phyloP scores from a whole-genome alignment of 1,140 invertebrate genomes.

The Neodiprion virginianus region DNA sequence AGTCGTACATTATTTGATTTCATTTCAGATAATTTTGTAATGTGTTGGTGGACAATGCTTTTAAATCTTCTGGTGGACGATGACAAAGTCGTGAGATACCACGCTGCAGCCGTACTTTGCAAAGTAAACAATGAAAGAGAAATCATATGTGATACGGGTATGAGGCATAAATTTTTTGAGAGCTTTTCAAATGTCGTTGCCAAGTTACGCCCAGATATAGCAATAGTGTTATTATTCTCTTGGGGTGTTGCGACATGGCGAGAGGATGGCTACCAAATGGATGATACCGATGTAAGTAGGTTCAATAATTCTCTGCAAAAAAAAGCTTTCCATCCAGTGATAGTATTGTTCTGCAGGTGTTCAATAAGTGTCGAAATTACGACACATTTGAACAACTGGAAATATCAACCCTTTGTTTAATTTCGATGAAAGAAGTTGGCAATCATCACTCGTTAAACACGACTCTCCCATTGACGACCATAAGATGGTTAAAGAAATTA shows the following conservation, averaged over 20 bases:
- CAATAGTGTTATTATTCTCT: constrained; percentile 38
- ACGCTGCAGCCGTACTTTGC: constrained; percentile 33
- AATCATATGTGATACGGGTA: constrained; percentile 27
- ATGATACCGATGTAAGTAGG: constrained; percentile 47
- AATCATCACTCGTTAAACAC: constrained; percentile 23
- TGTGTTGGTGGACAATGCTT: constrained; percentile 52
- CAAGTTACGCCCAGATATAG: constrained; percentile 19
- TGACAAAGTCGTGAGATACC: constrained; percentile 36
- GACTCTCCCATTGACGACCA: not conserved
- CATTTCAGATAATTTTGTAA: constrained; percentile 1
- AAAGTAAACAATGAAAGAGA: constrained; percentile 27
- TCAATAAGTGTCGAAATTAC: constrained; percentile 51
- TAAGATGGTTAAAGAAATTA: constrained; percentile 27
- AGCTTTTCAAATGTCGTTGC: constrained; percentile 35
- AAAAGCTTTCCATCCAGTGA: too few species aligned
- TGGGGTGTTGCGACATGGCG: constrained; percentile 44
- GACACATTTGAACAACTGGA: constrained; percentile 45
- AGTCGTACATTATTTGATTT: not conserved
- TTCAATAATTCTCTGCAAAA: not conserved
- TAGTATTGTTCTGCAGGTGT: constrained; percentile 44
- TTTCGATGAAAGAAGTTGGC: constrained; percentile 29
- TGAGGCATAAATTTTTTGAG: constrained; percentile 37
- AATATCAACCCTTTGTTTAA: constrained; percentile 37
- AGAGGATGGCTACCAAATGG: constrained; percentile 46
- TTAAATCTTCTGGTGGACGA: constrained; percentile 48